phyloP scores from a whole-genome alignment of 2,797 vertebrate species.

The Chelon labrosus region DNA sequence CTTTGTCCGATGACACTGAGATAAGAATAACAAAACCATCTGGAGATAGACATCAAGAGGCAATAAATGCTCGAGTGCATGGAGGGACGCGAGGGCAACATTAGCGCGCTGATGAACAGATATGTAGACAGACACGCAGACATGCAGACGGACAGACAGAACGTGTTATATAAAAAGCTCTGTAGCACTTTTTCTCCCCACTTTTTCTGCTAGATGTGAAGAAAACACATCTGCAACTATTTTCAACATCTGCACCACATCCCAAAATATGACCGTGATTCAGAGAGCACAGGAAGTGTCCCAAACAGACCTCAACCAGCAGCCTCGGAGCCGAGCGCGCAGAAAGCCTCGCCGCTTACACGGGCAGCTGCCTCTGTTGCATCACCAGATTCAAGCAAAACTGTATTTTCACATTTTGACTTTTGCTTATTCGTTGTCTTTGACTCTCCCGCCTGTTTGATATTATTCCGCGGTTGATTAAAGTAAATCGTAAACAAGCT shows the following conservation, averaged over 20 bases:
- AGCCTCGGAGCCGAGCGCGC: constrained; percentile 44
- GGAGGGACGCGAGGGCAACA: no score
- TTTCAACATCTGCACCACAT: constrained; percentile 69
- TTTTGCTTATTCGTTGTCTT: constrained; percentile 30
- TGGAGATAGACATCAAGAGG: background rate
- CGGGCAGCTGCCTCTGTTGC: constrained; percentile 43
- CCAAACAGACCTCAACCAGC: constrained; percentile 55
- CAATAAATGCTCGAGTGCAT: background rate
- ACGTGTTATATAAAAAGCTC: constrained; percentile 6
- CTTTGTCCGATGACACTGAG: no score
- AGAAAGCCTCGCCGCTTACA: constrained; percentile 41
- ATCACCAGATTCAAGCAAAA: constrained; percentile 47
- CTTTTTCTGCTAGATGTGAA: no score
- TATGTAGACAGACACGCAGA: background rate
- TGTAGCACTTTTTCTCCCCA: no score
- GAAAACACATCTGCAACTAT: constrained; percentile 61
- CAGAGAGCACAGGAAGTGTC: constrained; percentile 55
- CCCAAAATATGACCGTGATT: constrained; percentile 68
- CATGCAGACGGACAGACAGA: background rate
- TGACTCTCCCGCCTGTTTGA: background rate
- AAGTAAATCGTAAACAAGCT: constrained; percentile 34
- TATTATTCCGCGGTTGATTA: constrained; percentile 26
- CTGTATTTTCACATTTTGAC: constrained; percentile 13
- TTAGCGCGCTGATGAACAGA: background rate
- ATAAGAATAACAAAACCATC: no score